Evolutionary conservation across 2,797 vertebrate species (phyloP), one percentile per base, ranked within the genome.

Genomic region (Aythya fuligula): DNA sequence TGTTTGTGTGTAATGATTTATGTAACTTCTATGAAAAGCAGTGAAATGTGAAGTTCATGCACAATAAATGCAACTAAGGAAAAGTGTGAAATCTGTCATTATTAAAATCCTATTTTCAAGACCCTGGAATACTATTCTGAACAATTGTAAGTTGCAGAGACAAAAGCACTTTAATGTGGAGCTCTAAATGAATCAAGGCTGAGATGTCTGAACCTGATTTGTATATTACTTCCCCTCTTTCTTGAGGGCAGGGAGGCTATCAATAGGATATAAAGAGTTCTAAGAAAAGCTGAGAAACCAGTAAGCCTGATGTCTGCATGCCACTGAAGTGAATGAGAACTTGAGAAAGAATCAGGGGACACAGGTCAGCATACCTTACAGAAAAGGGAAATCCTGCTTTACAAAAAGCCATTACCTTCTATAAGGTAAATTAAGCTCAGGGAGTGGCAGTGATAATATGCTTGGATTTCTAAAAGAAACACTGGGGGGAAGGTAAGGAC

Each of bases 41-140:
- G 77, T 95, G 64, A 93, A 92, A 90, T 93, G 77, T 96, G 85
- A 92, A 75, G 58, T 80, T 95, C 27, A 41, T 54, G 93, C 87
- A 97, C 61, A 97, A 93, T 97, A 96, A 97, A 96, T 94, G 77
- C 90, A 97, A 90, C 58, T 53, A 41, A 66, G 77, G 69, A 84
- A 80, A 62, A 72, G 13, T 8, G 15, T 80, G 85, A 83, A 19
- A 82, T 53, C 38, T 78, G 7, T 92, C 32, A n/a, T 76, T 96
- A 27, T 17, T 27, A 13, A 45, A 24, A 25, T 66, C 43, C 10
- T 66, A 5, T 49, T 22, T 58, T 58, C 57, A 27, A 36, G 22
- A 19, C 45, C 11, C 6, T 13, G 34, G 32, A 6, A 12, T 36
- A 13, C 9, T 69, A 10, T 15, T 38, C 34, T 38, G 45, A 34